Base-by-base conservation (phyloP, 2,888 invertebrate species). In the Athrips mouffetella region DNA sequence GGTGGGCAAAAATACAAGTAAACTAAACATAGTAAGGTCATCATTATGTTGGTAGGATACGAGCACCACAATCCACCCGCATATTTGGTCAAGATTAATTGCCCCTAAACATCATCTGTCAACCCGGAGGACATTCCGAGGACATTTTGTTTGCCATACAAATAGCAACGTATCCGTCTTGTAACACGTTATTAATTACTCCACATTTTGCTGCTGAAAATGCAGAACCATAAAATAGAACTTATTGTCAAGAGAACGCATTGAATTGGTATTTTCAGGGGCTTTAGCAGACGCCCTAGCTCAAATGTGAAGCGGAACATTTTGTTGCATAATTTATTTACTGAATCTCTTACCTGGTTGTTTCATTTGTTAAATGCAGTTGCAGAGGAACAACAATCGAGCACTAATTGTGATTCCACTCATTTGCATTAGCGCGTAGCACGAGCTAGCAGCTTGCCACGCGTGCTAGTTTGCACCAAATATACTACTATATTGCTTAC, bases 11-110 rank as follows among this genome's bases (percentile, higher is more conserved):
- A 15, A 15, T 13, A 25, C 40, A 40, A 13, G 51, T 51, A 33
- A 46, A 50, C 50, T 47, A 55, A 42, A 51, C 60, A 58, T 63
- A 67, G 66, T 66, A 66, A 66, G 69, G 65, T 65, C 65, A 73
- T 75, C 74, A 78, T 77, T 81, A 78, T 68, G n/a, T n/a, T n/a
- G 69, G 60, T 54, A 62, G 60, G 55, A 67, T 64, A 64, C 67
- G 70, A 70, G 67, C 67, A 66, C 76, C 75, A 70, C 78, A 77
- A 76, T 76, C 76, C 76, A 70, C 77, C 78, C 80, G 81, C 77
- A 80, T 83, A 80, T 83, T 83, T 78, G 83, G 84, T 82, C 80
- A 80, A 84, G 84, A 86, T 85, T 84, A 84, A 85, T 84, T 84
- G 78, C 76, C 76, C 70, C 73, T 72, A 57, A 80, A 80, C 80